phyloP scores from a whole-genome alignment of 2,797 vertebrate genomes.

The Phalanger gymnotis region DNA sequence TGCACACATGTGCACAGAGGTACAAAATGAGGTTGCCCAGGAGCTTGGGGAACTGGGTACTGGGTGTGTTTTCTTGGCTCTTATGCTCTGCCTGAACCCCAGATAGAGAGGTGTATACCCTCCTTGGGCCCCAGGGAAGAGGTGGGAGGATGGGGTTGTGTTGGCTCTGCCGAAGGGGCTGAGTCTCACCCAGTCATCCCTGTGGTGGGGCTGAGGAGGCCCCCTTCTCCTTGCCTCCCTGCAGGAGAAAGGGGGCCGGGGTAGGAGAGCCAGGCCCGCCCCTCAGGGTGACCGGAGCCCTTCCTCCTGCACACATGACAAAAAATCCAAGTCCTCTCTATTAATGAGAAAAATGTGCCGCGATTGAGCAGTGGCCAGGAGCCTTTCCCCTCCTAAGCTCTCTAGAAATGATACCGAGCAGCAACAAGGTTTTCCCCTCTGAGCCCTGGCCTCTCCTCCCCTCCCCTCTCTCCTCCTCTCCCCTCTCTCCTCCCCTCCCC shows the following conservation, averaged over 20 bases:
- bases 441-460: conserved; percentile 41
- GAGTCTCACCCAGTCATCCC: not conserved
- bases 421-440: conserved; percentile 69
- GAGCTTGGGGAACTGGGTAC: conserved; percentile 25
- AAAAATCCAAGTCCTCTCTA: conserved; percentile 84
- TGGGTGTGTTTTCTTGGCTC: not conserved
- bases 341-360: conserved; percentile 90
- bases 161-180: not conserved
- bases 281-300: conserved; percentile 64
- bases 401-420: conserved; percentile 86
- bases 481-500: conserved; percentile 40
- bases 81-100: not conserved
- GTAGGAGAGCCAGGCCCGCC: conserved; percentile 51
- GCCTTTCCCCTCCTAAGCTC: conserved; percentile 84
- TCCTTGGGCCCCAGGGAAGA: not conserved
- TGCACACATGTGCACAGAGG: not conserved
- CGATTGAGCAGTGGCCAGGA: conserved; percentile 86
- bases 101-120: not conserved
- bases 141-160: not conserved
- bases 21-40: not conserved
- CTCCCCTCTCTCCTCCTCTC: conserved; percentile 64
- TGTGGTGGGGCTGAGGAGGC: not conserved
- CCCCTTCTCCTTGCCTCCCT: conserved; percentile 9
- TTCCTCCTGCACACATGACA: conserved; percentile 72
- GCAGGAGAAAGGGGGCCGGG: conserved; percentile 15